Percentiles rank a stretch among this genome's conserved stretches.
phyloP scores from a whole-genome alignment of 2,113 vertebrate genomes.

The Pandion haliaetus region DNA sequence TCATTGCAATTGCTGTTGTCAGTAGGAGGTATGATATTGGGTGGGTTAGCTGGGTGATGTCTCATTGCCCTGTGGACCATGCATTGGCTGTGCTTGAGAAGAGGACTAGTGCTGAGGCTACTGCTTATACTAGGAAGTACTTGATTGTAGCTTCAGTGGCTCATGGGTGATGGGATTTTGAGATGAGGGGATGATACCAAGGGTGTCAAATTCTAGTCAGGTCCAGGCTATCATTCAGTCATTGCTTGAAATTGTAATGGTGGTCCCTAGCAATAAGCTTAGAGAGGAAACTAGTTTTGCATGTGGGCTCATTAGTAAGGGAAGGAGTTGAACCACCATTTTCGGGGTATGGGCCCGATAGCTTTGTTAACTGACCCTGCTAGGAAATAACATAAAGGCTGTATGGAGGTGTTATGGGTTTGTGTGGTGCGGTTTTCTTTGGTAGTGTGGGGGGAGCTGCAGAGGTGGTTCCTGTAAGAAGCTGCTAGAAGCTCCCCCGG shows the following conservation, averaged over 20 bases:
- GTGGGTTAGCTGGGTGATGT: not conserved
- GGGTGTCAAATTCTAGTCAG: accelerated
- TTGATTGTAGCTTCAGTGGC: not conserved
- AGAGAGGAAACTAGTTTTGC: accelerated
- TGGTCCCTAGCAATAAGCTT: not conserved
- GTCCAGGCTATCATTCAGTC: not conserved
- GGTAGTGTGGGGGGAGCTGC: too few relatives aligned
- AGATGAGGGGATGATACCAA: accelerated
- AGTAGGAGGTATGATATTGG: accelerated
- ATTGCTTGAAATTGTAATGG: not conserved
- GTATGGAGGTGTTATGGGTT: too few relatives aligned
- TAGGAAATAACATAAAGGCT: conserved; percentile 54
- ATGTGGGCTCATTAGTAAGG: not conserved
- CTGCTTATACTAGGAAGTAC: conserved; percentile 10
- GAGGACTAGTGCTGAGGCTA: not conserved
- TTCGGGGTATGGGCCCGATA: conserved; percentile 58
- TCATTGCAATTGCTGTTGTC: not conserved
- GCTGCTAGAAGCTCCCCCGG: too few relatives aligned
- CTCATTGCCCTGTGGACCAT: not conserved
- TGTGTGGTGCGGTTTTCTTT: too few relatives aligned
- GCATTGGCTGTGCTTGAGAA: not conserved
- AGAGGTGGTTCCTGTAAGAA: too few relatives aligned
- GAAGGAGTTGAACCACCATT: conserved; percentile 44
- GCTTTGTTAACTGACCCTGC: conserved; percentile 66
- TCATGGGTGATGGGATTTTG: not conserved